These are phyloP conservation scores for Trinectes maculatus DNA, from an alignment of 2,113 vertebrate genomes.

Conservation along the genomic window DNA sequence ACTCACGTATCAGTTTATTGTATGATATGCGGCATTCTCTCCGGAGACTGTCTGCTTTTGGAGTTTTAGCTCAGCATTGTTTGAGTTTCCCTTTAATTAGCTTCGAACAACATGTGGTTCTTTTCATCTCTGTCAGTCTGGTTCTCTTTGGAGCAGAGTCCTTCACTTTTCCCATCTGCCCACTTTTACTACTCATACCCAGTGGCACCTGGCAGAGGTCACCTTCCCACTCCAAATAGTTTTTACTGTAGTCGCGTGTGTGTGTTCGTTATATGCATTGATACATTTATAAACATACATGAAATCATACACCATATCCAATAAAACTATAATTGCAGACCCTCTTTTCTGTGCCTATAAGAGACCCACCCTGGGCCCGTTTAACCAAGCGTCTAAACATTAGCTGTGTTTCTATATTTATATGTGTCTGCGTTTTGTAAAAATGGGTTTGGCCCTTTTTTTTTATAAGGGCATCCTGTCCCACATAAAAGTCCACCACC, in stretches of 20 bases:
- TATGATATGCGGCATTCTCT: no score
- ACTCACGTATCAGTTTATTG: no score
- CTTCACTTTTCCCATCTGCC: background rate
- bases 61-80: background rate
- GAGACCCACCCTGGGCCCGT: background rate
- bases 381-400: slow-evolving; percentile 3
- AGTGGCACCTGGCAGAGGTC: background rate
- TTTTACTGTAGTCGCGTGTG: background rate
- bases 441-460: slow-evolving; percentile 33
- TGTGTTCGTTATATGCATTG: background rate
- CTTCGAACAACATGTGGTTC: background rate
- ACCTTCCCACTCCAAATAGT: slow-evolving; percentile 14
- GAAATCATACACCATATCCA: slow-evolving; percentile 28
- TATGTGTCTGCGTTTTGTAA: slow-evolving; percentile 20
- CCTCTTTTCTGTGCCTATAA: slow-evolving; percentile 3
- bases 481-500: slow-evolving; percentile 9
- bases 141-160: background rate
- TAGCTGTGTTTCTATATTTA: slow-evolving; percentile 44
- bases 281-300: slow-evolving; percentile 1
- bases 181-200: slow-evolving; percentile 23
- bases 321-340: slow-evolving; percentile 15
- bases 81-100: background rate
- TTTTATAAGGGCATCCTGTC: slow-evolving; percentile 50
- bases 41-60: no score
- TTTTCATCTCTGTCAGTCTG: background rate